Percentiles rank a stretch among this genome's conserved stretches.
Evolutionary conservation across 1,140 invertebrate species (phyloP).

Genomic region (Caerostris darwini): DNA sequence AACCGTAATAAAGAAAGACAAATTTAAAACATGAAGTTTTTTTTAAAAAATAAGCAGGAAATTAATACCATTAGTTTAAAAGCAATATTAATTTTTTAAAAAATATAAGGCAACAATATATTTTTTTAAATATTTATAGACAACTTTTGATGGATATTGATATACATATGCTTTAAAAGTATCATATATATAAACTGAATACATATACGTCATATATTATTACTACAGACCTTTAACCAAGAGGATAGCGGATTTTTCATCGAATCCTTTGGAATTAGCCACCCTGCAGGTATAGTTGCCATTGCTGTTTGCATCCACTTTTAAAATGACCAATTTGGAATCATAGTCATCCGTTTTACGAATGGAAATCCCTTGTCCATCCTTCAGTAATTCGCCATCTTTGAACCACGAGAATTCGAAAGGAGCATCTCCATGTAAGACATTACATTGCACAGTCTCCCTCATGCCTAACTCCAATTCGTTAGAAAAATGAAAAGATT

Average conservation of each 20-base stretch:
- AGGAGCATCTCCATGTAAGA: constrained; percentile 78
- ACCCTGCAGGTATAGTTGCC: constrained; percentile 79
- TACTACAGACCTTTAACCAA: constrained; percentile 77
- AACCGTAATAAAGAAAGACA: too few relatives aligned
- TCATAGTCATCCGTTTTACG: constrained; percentile 81
- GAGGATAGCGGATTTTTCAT: constrained; percentile 59
- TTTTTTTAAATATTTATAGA: too few relatives aligned
- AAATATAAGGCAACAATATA: too few relatives aligned
- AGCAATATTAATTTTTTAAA: too few relatives aligned
- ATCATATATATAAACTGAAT: too few relatives aligned
- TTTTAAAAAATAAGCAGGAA: too few relatives aligned
- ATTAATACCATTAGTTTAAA: too few relatives aligned
- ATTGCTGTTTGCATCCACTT: constrained; percentile 72
- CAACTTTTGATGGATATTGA: too few relatives aligned
- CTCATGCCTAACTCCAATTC: constrained; percentile 87
- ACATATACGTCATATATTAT: too few relatives aligned
- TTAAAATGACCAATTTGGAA: constrained; percentile 63
- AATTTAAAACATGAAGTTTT: too few relatives aligned
- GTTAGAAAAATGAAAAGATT: constrained; percentile 75
- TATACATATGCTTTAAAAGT: too few relatives aligned
- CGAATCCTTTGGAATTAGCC: constrained; percentile 70
- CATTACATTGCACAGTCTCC: constrained; percentile 83
- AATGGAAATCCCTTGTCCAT: constrained; percentile 40
- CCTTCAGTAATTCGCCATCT: constrained; percentile 45
- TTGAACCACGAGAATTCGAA: constrained; percentile 74